Conservation (phyloP, 1,140 invertebrate genomes). For the Drosophila pandora region DNA sequence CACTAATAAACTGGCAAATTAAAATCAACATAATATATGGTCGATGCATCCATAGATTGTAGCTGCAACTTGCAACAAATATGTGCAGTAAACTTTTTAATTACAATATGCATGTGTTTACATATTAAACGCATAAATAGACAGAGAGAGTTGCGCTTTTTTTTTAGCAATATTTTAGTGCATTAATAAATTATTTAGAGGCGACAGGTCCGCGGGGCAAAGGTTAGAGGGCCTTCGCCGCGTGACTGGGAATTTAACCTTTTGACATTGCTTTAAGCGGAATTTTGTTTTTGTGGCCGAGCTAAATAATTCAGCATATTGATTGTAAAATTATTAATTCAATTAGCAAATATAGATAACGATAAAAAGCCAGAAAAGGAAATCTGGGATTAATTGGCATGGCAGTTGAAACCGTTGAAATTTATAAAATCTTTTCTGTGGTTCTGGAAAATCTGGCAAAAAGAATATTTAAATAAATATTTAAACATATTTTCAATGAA, state of each 20-base stretch:
- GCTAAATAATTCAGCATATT: slow-evolving; percentile 51
- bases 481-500: background rate
- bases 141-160: slow-evolving; percentile 4
- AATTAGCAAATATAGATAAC: slow-evolving; percentile 50
- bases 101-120: slow-evolving; percentile 53
- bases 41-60: slow-evolving; percentile 22
- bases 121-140: slow-evolving; percentile 6
- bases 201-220: slow-evolving; percentile 19
- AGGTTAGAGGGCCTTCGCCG: slow-evolving; percentile 16
- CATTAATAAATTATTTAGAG: slow-evolving; percentile 71
- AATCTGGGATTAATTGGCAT: slow-evolving; percentile 47
- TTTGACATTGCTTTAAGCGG: slow-evolving; percentile 55
- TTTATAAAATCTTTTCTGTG: background rate
- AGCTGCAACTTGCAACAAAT: slow-evolving; percentile 9
- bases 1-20: slow-evolving; percentile 68
- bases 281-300: slow-evolving; percentile 26
- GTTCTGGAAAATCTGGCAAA: background rate
- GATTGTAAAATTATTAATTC: slow-evolving; percentile 64
- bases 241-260: slow-evolving; percentile 49
- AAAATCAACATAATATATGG: slow-evolving; percentile 62
- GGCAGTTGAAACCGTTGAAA: slow-evolving; percentile 16
- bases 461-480: background rate
- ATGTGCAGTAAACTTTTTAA: slow-evolving; percentile 32
- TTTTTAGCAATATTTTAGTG: slow-evolving; percentile 48
- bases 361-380: slow-evolving; percentile 26